Conservation (phyloP, 2,113 vertebrate genomes). For the Gorsachius goisagi region DNA sequence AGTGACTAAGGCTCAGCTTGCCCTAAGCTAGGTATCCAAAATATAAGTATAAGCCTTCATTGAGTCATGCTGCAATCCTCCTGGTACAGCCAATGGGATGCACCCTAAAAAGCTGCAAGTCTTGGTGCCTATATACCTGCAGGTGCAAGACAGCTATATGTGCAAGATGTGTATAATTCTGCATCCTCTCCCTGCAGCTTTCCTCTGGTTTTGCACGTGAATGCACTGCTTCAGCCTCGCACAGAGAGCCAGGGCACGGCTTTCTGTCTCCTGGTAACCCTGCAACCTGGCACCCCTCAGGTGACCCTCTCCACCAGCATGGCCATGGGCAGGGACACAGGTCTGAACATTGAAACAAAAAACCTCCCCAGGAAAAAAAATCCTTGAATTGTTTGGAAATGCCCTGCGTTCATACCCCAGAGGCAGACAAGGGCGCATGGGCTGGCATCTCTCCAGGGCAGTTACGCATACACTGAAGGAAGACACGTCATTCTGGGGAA, state of each 20-base stretch:
- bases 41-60: background rate
- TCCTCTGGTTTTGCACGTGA: background rate
- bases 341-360: background rate
- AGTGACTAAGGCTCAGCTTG: background rate
- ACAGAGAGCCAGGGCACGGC: accelerated
- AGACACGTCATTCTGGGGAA: background rate
- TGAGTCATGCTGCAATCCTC: background rate
- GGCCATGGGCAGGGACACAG: background rate
- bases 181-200: background rate
- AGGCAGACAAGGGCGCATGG: background rate
- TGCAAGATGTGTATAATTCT: background rate
- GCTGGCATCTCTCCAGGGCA: background rate
- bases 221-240: background rate
- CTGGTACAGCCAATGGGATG: background rate
- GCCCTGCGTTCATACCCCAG: background rate
- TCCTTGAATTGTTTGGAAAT: background rate
- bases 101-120: background rate
- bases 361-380: background rate
- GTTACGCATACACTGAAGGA: background rate
- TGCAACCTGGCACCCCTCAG: background rate
- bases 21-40: background rate
- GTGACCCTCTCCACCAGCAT: background rate
- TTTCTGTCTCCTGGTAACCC: background rate
- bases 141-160: background rate
- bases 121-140: background rate